Evolutionary conservation across 2,113 vertebrate genomes (phyloP), one percentile per base, ranked within the genome.

Genomic region (Macquaria ambigua): DNA sequence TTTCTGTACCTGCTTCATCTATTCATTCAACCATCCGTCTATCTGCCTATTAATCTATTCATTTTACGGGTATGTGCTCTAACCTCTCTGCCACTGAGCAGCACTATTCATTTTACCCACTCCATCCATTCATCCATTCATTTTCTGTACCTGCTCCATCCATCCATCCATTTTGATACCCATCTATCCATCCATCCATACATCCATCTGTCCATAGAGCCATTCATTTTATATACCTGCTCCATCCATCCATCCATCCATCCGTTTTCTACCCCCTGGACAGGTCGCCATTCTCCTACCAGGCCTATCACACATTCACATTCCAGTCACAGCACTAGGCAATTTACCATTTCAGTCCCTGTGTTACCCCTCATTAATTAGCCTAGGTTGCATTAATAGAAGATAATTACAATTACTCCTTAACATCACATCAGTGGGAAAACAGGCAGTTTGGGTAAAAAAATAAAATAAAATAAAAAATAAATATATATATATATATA

Each of bases 381-480:
- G 28, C 28, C 28, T 31, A 50, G 39, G 55, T 12, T 46, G 48
- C 34, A 64, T 77, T 74, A 68, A 59, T 53, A 34, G 18, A 67
- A 55, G 56, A 76, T 75, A 75, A 80, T 56, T 74, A 75, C 1
- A 74, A 75, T 70, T 63, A 81, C 64, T 85, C 37, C n/a, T 74
- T 20, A 79, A 69, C 34, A 70, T 82, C 39, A 83, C 61, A 66
- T 61, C 37, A 74, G 31, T 58, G 67, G 28, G 28, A 31, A 37
- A 58, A 28, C 23, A 28, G 37, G 55, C 71, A 58, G n/a, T n/a
- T n/a, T n/a, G n/a, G n/a, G n/a, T n/a, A n/a, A n/a, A n/a, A n/a
- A n/a, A n/a, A n/a, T n/a, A n/a, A n/a, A n/a, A n/a, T n/a, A n/a
- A n/a, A n/a, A n/a, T n/a, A n/a, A n/a, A n/a, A n/a, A n/a, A n/a